Evolutionary conservation across 2,888 invertebrate genomes (phyloP).

Genomic region (Cantharis nigra): DNA sequence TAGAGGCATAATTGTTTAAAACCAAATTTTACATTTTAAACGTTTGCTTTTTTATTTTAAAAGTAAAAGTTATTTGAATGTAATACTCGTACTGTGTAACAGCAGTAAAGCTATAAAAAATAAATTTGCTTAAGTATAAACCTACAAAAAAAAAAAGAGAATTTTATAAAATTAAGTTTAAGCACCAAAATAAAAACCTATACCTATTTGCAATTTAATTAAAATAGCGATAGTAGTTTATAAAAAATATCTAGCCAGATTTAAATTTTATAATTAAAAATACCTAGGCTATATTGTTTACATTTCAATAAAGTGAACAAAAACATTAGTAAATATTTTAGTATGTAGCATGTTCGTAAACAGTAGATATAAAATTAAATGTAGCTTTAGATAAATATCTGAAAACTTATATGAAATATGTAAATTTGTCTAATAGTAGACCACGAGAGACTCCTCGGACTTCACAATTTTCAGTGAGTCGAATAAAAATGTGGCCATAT

Average conservation of each 20-base stretch:
- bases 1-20: slow-evolving; percentile 12
- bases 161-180: neutral
- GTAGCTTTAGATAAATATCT: slow-evolving; percentile 39
- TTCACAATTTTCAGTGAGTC: slow-evolving; percentile 28
- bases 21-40: neutral
- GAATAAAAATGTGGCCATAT: slow-evolving; percentile 49
- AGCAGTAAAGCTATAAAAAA: neutral
- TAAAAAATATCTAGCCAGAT: neutral
- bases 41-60: neutral
- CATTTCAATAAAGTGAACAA: neutral
- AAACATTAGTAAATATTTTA: neutral
- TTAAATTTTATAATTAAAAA: neutral
- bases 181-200: neutral
- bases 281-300: neutral
- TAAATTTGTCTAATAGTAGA: slow-evolving; percentile 49
- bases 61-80: neutral
- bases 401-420: slow-evolving; percentile 54
- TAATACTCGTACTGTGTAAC: neutral
- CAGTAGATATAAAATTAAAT: slow-evolving; percentile 12
- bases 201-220: neutral
- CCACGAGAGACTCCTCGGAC: slow-evolving; percentile 38
- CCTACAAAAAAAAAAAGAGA: neutral
- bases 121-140: neutral
- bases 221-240: neutral
- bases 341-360: neutral